These are phyloP conservation scores for Megalops cyprinoides DNA, from an alignment of 2,797 vertebrate genomes.

Conservation along the genomic window DNA sequence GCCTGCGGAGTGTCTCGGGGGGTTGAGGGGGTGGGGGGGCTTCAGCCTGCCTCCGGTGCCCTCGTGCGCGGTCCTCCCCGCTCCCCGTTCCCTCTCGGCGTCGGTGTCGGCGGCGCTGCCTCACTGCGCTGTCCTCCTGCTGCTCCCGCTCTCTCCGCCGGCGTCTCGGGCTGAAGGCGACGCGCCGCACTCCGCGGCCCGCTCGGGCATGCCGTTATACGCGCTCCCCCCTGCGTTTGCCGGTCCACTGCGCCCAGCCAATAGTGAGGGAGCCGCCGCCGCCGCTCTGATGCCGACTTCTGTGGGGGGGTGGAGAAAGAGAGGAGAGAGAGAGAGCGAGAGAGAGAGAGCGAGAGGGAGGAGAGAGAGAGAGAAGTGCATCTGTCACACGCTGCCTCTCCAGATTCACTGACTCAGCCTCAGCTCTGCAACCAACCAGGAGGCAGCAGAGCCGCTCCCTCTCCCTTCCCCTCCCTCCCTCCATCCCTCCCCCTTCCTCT, in stretches of 20 bases:
- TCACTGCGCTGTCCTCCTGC: not conserved
- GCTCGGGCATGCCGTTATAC: not conserved
- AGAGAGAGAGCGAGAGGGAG: too few relatives aligned
- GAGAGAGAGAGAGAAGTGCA: slow-evolving; percentile 15
- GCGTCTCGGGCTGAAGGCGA: not conserved
- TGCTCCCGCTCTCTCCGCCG: not conserved
- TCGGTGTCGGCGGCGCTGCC: not conserved
- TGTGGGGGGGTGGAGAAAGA: too few relatives aligned
- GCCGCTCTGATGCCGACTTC: slow-evolving; percentile 11
- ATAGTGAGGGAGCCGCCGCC: not conserved
- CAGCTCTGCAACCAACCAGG: slow-evolving; percentile 18
- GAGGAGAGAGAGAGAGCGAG: too few relatives aligned
- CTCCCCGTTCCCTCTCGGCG: too few relatives aligned
- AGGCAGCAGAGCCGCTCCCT: slow-evolving; percentile 3
- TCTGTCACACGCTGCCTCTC: slow-evolving; percentile 21
- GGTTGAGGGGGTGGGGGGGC: too few relatives aligned
- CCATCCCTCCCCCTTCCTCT: not conserved
- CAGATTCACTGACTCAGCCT: slow-evolving; percentile 25
- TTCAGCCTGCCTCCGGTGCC: not conserved
- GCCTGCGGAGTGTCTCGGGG: not conserved
- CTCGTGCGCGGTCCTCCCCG: not conserved
- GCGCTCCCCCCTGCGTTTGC: slow-evolving; percentile 11
- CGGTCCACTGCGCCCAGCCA: slow-evolving; percentile 18
- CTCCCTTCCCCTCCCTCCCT: not conserved
- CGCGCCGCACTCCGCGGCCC: not conserved